phyloP scores from a whole-genome alignment of 2,888 invertebrate genomes.

The Dioctria rufipes region DNA sequence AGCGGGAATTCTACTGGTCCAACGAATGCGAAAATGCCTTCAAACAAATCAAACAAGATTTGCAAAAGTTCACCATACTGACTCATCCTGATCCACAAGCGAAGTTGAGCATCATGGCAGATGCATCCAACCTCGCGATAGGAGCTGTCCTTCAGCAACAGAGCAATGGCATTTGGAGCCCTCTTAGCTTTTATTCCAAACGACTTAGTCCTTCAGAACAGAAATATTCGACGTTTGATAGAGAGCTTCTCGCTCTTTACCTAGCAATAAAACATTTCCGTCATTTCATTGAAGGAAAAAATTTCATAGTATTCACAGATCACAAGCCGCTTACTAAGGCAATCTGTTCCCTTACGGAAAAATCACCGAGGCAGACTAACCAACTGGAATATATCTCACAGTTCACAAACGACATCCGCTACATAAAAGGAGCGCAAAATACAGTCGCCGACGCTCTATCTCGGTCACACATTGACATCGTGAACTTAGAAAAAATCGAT shows the following conservation, averaged over 20 bases:
- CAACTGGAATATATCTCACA: too few species aligned
- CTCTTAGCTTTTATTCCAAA: slow-evolving; percentile 11
- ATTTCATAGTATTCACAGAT: not conserved
- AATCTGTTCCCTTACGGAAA: too few species aligned
- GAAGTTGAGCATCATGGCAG: too few species aligned
- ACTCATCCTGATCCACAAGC: not conserved
- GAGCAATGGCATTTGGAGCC: not conserved
- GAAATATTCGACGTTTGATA: slow-evolving; percentile 1
- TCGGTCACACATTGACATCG: not conserved
- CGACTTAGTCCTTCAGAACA: not conserved
- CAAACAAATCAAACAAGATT: too few species aligned
- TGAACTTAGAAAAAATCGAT: not conserved
- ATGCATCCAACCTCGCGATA: too few species aligned
- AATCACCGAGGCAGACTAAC: not conserved
- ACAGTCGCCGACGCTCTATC: slow-evolving; percentile 8
- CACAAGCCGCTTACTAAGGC: too few species aligned
- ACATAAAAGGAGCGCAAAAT: not conserved
- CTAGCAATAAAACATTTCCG: not conserved
- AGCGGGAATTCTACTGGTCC: too few species aligned
- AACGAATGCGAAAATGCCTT: too few species aligned
- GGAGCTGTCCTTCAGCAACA: too few species aligned
- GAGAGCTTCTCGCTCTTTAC: slow-evolving; percentile 16
- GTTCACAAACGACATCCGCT: not conserved
- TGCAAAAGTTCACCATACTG: too few species aligned
- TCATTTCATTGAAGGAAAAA: not conserved